Base-by-base conservation (phyloP, 1,140 invertebrate genomes). In the Ganaspis sp. region DNA sequence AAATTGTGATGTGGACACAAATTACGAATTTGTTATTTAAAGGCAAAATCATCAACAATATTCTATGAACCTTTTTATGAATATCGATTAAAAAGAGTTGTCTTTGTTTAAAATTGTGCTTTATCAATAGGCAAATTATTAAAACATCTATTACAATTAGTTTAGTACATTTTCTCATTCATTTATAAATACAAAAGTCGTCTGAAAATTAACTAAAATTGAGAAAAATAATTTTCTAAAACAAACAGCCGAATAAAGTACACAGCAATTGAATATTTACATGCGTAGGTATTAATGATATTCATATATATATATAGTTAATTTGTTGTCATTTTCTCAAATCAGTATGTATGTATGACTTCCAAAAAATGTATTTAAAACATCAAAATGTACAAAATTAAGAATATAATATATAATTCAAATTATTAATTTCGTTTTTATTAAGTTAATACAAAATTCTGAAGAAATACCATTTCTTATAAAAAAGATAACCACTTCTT, bases 321-420 rank as follows among this genome's bases (percentile, higher is more conserved):
- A n/a, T 4, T 15, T 4, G 23, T 15, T 11, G 58, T 29, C 58
- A 64, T n/a, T 34, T 64, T 64, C 11, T 64, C 23, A 26, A 64
- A 64, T 29, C 11, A 21, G n/a, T 26, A 26, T n/a, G n/a, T 29
- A 64, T 64, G 58, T 64, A 64, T 64, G 26, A 64, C 58, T 64
- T 64, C 58, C 58, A n/a, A 64, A 26, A 29, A 29, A 26, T 64
- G 58, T 64, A 64, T 64, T 64, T 64, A 49, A 49, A 64, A 64
- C 23, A 12, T 26, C 12, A 64, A 64, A 64, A 64, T 64, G 58
- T 64, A 64, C 58, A 26, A 64, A 58, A 12, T 26, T 58, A 58
- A 26, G 54, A 26, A 29, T 29, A 64, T 64, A 64, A 23, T 21
- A 58, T 58, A 58, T 58, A 2, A 12, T 11, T 6, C 29, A 58